Base-by-base conservation (phyloP, 2,888 invertebrate species). In the Apamea sordens region DNA sequence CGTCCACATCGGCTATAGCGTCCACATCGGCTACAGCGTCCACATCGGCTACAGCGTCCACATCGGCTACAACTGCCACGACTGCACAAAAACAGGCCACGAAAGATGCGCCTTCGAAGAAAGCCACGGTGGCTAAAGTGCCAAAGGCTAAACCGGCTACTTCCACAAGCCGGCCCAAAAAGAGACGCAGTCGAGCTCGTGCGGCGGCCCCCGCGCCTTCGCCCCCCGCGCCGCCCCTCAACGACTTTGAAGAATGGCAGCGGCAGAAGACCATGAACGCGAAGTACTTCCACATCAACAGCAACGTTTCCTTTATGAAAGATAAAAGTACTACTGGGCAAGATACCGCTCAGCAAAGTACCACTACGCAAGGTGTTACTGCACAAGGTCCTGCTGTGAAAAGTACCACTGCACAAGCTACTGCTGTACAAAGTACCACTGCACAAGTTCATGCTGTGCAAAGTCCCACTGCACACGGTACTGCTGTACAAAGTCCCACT, bases 241-340 rank as follows among this genome's bases (percentile, higher is more conserved):
- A 28, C 15, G 72, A 68, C 65, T 84, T 77, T 24, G 77, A 82
- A 2, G 84, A 84, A 59, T 84, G 84, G 84, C 74, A 77, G 67
- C 83, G 84, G 0, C 84, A 84, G 24, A 84, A 84, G 53, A 77
- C 6, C n/a, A 7, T 86, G 32, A 77, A 77, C 47, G 64, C 68
- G 2, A 77, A 86, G 44, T 86, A 84, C 61, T 84, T 84, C 28
- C 15, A 82, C 24, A 72, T 86, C 36, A 47, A n/a, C 28, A 18
- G n/a, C 24, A 44, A 24, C 8, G 0, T 7, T 28, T 13, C 3
- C 18, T 67, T 18, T 11, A 73, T 72, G 21, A 81, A 72, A 44
- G 18, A 56, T 8, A 71, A 80, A 77, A 47, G 15, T 13, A 13
- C 36, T 2, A 11, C 18, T 24, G 53, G 5, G 18, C 32, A 32